phyloP scores from a whole-genome alignment of 2,113 vertebrate genomes.

The Rhineura floridana region DNA sequence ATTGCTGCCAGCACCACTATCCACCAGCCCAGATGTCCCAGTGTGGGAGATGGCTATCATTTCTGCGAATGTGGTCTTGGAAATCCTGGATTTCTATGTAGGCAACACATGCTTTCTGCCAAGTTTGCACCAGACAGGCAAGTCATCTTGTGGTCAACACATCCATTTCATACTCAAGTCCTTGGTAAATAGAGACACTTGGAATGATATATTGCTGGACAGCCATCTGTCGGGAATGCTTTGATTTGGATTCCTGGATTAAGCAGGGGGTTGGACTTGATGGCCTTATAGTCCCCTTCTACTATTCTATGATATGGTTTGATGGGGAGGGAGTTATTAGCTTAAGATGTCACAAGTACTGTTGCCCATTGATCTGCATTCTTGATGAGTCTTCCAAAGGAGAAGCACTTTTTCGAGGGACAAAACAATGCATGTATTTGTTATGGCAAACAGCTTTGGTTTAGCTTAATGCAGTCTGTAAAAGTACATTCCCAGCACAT shows the following conservation, averaged over 20 bases:
- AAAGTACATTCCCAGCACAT: neutral
- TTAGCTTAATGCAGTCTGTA: neutral
- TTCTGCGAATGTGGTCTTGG: neutral
- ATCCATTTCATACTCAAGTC: neutral
- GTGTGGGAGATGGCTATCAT: neutral
- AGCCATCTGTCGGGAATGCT: too few species aligned
- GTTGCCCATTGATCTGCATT: neutral
- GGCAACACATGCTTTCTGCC: neutral
- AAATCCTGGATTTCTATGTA: neutral
- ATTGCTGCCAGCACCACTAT: too few species aligned
- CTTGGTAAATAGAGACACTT: neutral
- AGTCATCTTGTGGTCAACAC: neutral
- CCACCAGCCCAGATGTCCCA: neutral
- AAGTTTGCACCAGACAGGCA: neutral
- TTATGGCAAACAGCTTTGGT: neutral
- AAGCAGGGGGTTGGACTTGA: too few species aligned
- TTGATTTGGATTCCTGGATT: too few species aligned
- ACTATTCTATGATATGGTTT: too few species aligned
- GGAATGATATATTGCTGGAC: neutral
- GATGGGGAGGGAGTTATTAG: too few species aligned
- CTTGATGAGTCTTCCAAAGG: too few species aligned
- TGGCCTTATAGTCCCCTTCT: too few species aligned
- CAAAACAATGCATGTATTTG: neutral
- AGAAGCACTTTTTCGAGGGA: too few species aligned
- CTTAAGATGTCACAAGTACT: neutral